Percentiles rank a stretch among this genome's conserved stretches.
Evolutionary conservation across 2,797 vertebrate genomes (phyloP).

Genomic region (Danionella dracula): DNA sequence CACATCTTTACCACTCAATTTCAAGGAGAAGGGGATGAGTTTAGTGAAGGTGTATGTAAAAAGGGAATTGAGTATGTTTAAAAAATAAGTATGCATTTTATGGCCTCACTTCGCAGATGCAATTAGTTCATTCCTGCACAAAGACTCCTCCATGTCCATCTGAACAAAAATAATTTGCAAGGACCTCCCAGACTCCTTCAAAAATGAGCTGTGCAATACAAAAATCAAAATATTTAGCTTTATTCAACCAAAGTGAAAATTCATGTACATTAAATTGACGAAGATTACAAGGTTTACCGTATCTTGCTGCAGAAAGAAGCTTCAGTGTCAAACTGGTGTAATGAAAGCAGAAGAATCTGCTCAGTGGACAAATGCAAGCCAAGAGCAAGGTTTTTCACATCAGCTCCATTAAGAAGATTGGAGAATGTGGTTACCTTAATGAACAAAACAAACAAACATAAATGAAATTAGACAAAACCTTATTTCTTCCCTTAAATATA

Average conservation of each 20-base stretch:
- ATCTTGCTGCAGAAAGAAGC: slow-evolving; percentile 69
- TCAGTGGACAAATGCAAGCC: slow-evolving; percentile 51
- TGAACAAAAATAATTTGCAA: slow-evolving; percentile 64
- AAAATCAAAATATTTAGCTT: no score
- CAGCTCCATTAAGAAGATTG: slow-evolving; percentile 65
- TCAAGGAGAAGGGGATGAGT: no score
- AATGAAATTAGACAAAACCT: background rate
- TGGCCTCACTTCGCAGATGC: slow-evolving; percentile 69
- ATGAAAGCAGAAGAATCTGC: slow-evolving; percentile 61
- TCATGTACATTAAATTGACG: no score
- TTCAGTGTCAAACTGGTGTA: slow-evolving; percentile 77
- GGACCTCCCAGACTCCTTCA: slow-evolving; percentile 38
- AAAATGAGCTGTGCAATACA: slow-evolving; percentile 52
- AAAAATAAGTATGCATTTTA: background rate
- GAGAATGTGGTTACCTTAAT: slow-evolving; percentile 68
- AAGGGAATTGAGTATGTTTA: background rate
- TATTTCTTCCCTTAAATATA: background rate
- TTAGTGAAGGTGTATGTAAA: background rate
- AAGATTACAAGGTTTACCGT: slow-evolving; percentile 50
- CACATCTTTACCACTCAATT: no score
- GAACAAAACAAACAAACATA: background rate
- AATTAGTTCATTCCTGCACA: slow-evolving; percentile 66
- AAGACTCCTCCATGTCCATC: slow-evolving; percentile 69
- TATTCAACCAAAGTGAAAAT: no score
- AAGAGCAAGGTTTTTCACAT: slow-evolving; percentile 52